phyloP scores from a whole-genome alignment of 1,140 invertebrate genomes.

The Drosophila sulfurigaster region DNA sequence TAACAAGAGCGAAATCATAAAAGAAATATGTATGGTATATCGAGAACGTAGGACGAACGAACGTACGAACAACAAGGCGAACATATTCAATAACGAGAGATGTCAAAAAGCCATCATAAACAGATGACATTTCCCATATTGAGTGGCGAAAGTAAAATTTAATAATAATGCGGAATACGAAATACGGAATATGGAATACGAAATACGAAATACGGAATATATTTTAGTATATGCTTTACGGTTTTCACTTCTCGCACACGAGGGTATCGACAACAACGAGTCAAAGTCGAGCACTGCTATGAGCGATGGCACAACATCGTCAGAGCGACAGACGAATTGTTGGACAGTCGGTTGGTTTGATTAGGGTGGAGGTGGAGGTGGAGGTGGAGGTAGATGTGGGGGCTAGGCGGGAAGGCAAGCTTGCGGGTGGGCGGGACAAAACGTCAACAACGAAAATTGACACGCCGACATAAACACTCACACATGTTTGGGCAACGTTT shows the following conservation, averaged over 20 bases:
- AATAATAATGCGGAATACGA: conserved; percentile 71
- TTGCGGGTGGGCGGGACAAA: conserved; percentile 40
- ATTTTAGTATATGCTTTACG: neutral
- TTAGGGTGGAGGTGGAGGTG: neutral
- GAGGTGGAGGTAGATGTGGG: no score
- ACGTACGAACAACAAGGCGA: conserved; percentile 43
- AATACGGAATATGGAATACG: conserved; percentile 17
- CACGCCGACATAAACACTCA: conserved; percentile 81
- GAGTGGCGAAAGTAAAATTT: conserved; percentile 84
- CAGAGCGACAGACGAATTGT: conserved; percentile 7
- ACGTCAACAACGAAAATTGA: conserved; percentile 82
- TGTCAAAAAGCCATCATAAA: conserved; percentile 84
- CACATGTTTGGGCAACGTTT: conserved; percentile 58
- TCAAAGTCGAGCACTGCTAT: conserved; percentile 13
- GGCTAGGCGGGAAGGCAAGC: no score
- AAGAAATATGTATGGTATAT: conserved; percentile 37
- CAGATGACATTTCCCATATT: conserved; percentile 84
- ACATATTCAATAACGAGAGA: conserved; percentile 82
- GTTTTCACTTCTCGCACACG: neutral
- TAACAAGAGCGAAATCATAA: conserved; percentile 29
- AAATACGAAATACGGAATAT: neutral
- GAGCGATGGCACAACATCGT: conserved; percentile 40
- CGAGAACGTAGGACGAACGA: conserved; percentile 1
- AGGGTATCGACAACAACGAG: neutral
- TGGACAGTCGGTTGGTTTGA: conserved; percentile 24